phyloP scores from a whole-genome alignment of 2,113 vertebrate species.

The Amazona vittata region DNA sequence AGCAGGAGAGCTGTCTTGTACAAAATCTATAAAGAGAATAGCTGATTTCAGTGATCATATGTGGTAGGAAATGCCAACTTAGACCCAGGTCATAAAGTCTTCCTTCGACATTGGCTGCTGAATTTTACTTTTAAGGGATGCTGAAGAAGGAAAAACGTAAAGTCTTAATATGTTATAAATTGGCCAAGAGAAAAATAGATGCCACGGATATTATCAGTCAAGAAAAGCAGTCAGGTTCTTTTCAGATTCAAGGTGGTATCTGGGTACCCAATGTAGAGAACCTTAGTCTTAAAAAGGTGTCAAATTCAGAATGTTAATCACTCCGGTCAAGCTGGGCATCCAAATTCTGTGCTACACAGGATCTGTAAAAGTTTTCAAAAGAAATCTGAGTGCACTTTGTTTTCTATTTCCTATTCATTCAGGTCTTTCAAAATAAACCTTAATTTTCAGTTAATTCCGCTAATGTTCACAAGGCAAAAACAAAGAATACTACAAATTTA shows the following conservation, averaged over 20 bases:
- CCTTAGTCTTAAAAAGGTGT: neutral
- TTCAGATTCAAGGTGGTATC: neutral
- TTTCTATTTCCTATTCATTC: neutral
- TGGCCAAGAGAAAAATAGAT: neutral
- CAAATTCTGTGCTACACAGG: neutral
- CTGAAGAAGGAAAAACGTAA: neutral
- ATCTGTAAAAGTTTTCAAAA: neutral
- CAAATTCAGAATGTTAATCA: neutral
- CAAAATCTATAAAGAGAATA: neutral
- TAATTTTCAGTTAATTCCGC: neutral
- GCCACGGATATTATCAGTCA: neutral
- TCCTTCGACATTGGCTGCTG: neutral
- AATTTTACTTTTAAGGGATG: neutral
- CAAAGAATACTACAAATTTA: neutral
- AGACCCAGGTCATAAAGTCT: neutral
- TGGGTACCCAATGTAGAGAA: neutral
- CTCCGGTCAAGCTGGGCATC: rapidly evolving
- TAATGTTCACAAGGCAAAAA: neutral
- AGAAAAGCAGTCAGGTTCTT: neutral
- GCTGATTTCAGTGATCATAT: neutral
- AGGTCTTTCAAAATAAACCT: neutral
- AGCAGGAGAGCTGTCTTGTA: neutral
- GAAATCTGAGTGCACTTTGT: neutral
- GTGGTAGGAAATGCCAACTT: neutral
- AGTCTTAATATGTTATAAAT: neutral